Conservation (phyloP, 2,888 invertebrate genomes). For the Caenorhabditis virilis region DNA sequence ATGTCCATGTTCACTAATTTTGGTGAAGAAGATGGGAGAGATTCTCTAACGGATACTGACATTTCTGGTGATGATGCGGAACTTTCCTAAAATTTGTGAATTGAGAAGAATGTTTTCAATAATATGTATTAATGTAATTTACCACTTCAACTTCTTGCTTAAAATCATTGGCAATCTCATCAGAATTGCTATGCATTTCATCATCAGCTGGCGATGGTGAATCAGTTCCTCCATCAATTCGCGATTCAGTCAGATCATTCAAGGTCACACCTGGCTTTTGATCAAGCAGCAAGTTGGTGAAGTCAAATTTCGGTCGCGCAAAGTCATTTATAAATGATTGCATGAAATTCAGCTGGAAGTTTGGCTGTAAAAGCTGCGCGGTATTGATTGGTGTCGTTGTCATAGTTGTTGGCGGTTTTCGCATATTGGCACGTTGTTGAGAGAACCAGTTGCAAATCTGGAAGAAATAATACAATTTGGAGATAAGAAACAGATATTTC, state of each 20-base stretch:
- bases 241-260: slow-evolving; percentile 34
- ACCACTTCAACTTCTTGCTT: slow-evolving; percentile 20
- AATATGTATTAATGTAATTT: not conserved
- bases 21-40: slow-evolving; percentile 47
- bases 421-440: slow-evolving; percentile 77
- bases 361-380: slow-evolving; percentile 14
- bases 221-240: slow-evolving; percentile 65
- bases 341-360: slow-evolving; percentile 22
- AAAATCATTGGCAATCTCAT: slow-evolving; percentile 36
- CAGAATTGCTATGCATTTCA: slow-evolving; percentile 54
- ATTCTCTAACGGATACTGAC: slow-evolving; percentile 37
- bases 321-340: slow-evolving; percentile 11
- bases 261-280: slow-evolving; percentile 2
- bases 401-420: slow-evolving; percentile 12
- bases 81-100: slow-evolving; percentile 50
- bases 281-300: slow-evolving; percentile 7
- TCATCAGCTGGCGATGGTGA: slow-evolving; percentile 65
- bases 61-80: slow-evolving; percentile 59
- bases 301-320: slow-evolving; percentile 28
- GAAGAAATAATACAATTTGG: slow-evolving; percentile 4
- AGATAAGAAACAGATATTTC: not conserved
- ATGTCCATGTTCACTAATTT: slow-evolving; percentile 35
- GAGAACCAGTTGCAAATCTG: slow-evolving; percentile 77
- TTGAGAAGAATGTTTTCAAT: not conserved
- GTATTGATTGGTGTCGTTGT: slow-evolving; percentile 4